phyloP scores from a whole-genome alignment of 2,888 invertebrate genomes.

The Saturnia japonica region DNA sequence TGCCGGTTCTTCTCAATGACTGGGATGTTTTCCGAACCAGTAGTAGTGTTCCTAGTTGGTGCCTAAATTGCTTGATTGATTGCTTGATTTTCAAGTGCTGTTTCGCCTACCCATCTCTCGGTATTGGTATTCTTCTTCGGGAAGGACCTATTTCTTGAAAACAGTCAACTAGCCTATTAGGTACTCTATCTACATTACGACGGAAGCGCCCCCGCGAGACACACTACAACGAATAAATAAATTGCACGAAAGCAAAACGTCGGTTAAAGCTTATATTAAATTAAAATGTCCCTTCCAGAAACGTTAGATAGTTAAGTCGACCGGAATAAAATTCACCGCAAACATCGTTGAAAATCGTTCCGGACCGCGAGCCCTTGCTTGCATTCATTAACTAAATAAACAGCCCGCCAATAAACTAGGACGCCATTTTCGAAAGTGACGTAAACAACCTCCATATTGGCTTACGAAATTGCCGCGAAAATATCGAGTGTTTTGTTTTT shows the following conservation, averaged over 20 bases:
- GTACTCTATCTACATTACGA: too few relatives aligned
- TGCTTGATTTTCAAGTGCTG: too few relatives aligned
- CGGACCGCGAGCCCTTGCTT: slow-evolving; percentile 5
- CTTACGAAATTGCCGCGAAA: slow-evolving; percentile 19
- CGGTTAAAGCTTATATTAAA: neutral
- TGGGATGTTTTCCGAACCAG: too few relatives aligned
- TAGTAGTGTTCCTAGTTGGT: too few relatives aligned
- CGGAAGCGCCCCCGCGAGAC: too few relatives aligned
- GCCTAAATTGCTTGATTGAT: too few relatives aligned
- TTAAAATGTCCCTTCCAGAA: slow-evolving; percentile 7
- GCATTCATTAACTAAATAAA: slow-evolving; percentile 16
- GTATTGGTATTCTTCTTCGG: too few relatives aligned
- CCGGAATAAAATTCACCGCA: slow-evolving; percentile 7
- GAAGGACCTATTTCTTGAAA: too few relatives aligned
- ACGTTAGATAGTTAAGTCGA: slow-evolving; percentile 1
- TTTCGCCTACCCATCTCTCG: too few relatives aligned
- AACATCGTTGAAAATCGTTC: slow-evolving; percentile 15
- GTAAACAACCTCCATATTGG: slow-evolving; percentile 22
- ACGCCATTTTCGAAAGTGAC: slow-evolving; percentile 21
- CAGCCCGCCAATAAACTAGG: slow-evolving; percentile 8
- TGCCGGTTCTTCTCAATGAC: too few relatives aligned
- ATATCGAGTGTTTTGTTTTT: slow-evolving; percentile 23
- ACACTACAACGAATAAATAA: neutral
- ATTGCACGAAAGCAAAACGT: neutral
- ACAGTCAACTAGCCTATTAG: too few relatives aligned